Base-by-base conservation (phyloP, 2,113 vertebrate genomes). In the Peromyscus leucopus region DNA sequence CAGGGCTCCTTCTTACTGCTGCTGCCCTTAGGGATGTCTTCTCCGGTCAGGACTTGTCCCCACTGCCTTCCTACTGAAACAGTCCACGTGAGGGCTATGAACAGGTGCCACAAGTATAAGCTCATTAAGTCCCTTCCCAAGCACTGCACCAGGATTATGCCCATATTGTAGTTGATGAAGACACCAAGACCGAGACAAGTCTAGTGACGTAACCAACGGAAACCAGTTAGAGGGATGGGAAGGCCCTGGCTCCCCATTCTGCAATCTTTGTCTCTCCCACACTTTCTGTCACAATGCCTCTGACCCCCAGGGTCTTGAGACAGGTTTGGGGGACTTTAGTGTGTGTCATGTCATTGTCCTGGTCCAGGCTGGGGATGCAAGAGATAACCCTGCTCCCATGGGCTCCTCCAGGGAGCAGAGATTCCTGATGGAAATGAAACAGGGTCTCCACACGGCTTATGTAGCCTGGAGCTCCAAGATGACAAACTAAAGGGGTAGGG, bases 251-350 rank as follows among this genome's bases (percentile, higher is more conserved):
- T 26, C 61, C 16, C 26, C 0, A 24, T 2, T 1, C 26, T 9
- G 15, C 5, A n/a, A 21, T 76, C 69, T 36, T 19, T 6, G 13
- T 46, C 7, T 10, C 15, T 22, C 7, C 22, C 42, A 16, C 1
- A 1, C 11, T 10, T 28, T 67, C 26, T 19, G 2, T 36, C 61
- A 51, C 0, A 0, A 55, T 59, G 63, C 5, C 9, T 24, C 7
- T n/a, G 11, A 8, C 2, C 13, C n/a, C n/a, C 22, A 11, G 24
- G 65, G 51, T 17, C 48, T 9, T 13, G 7, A 6, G 39, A 31
- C 15, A 15, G 46, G 79, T 33, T 71, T 78, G 28, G 12, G 67
- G 87, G 26, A 69, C 6, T 57, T 39, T 48, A 42, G n/a, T 17
- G 65, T 36, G 26, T 1, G 6, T 57, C 74, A 31, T 84, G 13